Percentiles rank a stretch among this genome's conserved stretches.
Evolutionary conservation across 2,113 vertebrate species (phyloP).

Genomic region (Triplophysa tibetana): DNA sequence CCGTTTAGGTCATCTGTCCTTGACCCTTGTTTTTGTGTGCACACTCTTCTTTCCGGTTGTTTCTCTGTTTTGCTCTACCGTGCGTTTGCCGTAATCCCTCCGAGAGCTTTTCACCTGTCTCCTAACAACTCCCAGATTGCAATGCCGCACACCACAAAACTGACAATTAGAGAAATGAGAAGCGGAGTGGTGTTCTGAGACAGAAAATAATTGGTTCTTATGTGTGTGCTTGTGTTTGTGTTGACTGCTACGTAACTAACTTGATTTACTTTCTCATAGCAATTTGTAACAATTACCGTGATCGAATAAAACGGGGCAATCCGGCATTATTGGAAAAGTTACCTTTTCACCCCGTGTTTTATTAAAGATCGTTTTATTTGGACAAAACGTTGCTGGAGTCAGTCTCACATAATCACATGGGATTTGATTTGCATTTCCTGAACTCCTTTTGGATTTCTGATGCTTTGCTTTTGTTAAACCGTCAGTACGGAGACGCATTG

Average conservation of each 20-base stretch:
- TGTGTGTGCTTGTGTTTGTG: slow-evolving; percentile 3
- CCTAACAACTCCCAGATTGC: slow-evolving; percentile 14
- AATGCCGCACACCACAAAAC: neutral
- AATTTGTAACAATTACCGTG: slow-evolving; percentile 30
- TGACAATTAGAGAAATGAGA: slow-evolving; percentile 40
- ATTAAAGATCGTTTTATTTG: slow-evolving; percentile 1
- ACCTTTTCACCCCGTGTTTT: neutral
- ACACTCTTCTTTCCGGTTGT: neutral
- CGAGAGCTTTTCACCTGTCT: slow-evolving; percentile 24
- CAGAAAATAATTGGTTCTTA: slow-evolving; percentile 26
- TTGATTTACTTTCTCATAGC: slow-evolving; percentile 20
- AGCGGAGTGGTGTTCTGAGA: slow-evolving; percentile 23
- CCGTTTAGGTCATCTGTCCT: slow-evolving; percentile 2
- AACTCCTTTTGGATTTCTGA: neutral
- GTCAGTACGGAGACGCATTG: neutral
- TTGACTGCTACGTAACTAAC: slow-evolving; percentile 5
- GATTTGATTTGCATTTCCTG: neutral
- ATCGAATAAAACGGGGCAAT: neutral
- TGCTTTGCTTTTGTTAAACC: neutral
- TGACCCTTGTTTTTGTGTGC: slow-evolving; percentile 3
- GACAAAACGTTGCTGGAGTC: neutral
- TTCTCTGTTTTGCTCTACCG: neutral
- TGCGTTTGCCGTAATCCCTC: neutral
- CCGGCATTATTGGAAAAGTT: neutral
- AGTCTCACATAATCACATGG: neutral